Base-by-base conservation (phyloP, 2,113 vertebrate genomes). In the Enhydra lutris region DNA sequence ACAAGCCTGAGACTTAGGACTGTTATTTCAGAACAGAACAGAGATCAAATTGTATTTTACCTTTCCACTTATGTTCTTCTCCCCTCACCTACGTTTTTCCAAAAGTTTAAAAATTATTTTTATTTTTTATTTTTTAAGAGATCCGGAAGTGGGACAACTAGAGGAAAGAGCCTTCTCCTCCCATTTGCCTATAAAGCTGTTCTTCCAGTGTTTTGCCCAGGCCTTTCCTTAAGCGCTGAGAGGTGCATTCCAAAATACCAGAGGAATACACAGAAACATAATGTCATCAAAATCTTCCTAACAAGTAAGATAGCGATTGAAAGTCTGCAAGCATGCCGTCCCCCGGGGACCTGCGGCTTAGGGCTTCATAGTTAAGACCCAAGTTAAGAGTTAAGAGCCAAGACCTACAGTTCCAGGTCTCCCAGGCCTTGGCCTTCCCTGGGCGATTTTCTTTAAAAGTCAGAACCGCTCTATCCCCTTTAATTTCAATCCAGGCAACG, bases 211-310 rank as follows among this genome's bases (percentile, higher is more conserved):
- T 96, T 93, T 47, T 95, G 55, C 36, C 52, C 81, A 92, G 83
- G 71, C 65, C 67, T 96, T 92, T 95, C 47, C 76, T 90, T 92
- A 92, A 84, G 81, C 47, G 82, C 45, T n/a, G 88, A 96, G 86
- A 96, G 67, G n/a, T 92, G 96, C 89, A 83, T 42, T 89, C 89
- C 92, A 94, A 97, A 97, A 95, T 39, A 88, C 59, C 18, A 42
- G 45, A 63, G 12, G 26, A 59, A 95, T 84, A 50, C 78, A 90
- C 61, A 95, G 97, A 98, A 97, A 96, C 79, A 96, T 52, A 67
- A 55, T 92, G 84, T 93, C 96, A 98, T 96, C 96, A 96, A 81
- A 96, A 36, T 78, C 88, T 82, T 39, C 85, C 94, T 97, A 90
- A 92, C 57, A 91, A 89, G 69, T n/a, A 85, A 91, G 73, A 89